These are phyloP conservation scores for Neosalanx taihuensis DNA, from an alignment of 2,797 vertebrate genomes.

Conservation along the genomic window DNA sequence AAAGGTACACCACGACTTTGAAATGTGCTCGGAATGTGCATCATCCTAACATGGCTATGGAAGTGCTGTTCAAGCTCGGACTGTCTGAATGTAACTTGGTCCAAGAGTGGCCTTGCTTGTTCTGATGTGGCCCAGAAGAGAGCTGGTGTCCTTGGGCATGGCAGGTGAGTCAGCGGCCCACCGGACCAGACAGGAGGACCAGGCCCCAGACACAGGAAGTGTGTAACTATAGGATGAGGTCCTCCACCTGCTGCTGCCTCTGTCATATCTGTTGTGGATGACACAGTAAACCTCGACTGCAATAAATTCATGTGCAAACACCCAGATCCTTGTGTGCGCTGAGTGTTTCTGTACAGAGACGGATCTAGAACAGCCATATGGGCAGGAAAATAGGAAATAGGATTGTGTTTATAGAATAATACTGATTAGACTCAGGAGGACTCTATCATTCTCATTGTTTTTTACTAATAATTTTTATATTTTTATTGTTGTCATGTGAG, in stretches of 20 bases:
- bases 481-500: too few species aligned
- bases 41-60: background rate
- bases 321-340: background rate
- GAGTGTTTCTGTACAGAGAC: constrained; percentile 1
- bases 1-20: background rate
- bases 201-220: background rate
- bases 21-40: constrained; percentile 4
- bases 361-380: background rate
- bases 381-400: too few species aligned
- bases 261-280: constrained; percentile 63
- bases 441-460: too few species aligned
- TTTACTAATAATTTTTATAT: too few species aligned
- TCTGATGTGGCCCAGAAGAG: background rate
- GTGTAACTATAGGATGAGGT: constrained; percentile 2
- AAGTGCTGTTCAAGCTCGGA: background rate
- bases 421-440: too few species aligned
- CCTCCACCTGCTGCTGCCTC: constrained; percentile 5
- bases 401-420: too few species aligned
- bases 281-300: constrained; percentile 68
- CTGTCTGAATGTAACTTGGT: constrained; percentile 10
- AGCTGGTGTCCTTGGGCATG: background rate
- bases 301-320: constrained; percentile 50
- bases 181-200: background rate
- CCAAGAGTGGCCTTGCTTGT: background rate
- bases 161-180: constrained; percentile 1